Base-by-base conservation (phyloP, 2,888 invertebrate species). In the Coleophora deauratella region DNA sequence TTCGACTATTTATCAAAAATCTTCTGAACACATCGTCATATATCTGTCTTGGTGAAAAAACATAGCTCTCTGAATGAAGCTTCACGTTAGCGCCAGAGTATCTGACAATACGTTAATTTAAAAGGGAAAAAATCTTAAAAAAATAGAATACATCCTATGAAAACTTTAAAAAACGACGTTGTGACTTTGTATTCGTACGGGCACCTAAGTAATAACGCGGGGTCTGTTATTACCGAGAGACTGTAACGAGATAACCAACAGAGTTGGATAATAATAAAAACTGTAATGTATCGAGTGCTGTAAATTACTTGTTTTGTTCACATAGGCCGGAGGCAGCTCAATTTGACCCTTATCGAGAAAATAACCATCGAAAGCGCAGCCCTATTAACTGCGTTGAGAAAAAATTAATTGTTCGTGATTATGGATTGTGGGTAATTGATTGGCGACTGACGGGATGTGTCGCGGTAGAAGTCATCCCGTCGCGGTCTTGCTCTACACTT, bases 291-390 rank as follows among this genome's bases (percentile, higher is more conserved):
- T 64, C 60, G 66, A 71, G 68, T 68, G 72, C 62, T 60, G 65
- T 70, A 72, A 77, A 73, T 75, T 76, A 65, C 72, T 75, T 66
- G 72, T 75, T 74, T 70, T 66, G 72, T 72, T 71, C 76, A 66
- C 65, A 66, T 71, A 71, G 67, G 73, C 77, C 75, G 70, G 76
- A 55, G 74, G 76, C 78, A 57, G 62, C 60, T 72, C 73, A 75
- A 74, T 76, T 78, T 75, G 76, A 75, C 74, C 74, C 77, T 78
- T 80, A 80, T 77, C 74, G 71, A 76, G 75, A 79, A 78, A 78
- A 79, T 74, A 72, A 74, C 72, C 65, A 67, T 73, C 72, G 70
- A 79, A 78, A 78, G 72, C 70, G 64, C 59, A 69, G 61, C 64
- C 72, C 68, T 72, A 74, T 76, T 77, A 74, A 65, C 59, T 67